phyloP scores from a whole-genome alignment of 2,113 vertebrate species.

The Protobothrops flavoviridis region DNA sequence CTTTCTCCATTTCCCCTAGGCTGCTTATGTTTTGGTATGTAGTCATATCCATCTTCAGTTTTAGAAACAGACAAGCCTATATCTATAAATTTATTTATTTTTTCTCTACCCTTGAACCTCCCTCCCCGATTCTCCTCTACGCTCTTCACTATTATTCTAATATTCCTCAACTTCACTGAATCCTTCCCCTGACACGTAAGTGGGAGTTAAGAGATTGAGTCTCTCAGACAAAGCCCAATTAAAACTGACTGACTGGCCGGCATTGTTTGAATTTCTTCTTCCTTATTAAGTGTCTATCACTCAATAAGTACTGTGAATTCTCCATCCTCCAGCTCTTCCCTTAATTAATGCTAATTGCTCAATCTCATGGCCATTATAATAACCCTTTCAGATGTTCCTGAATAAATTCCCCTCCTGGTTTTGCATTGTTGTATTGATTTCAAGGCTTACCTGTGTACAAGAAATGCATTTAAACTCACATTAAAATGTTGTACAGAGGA shows the following conservation, averaged over 20 bases:
- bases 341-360: not conserved
- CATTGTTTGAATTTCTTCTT: not conserved
- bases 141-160: not conserved
- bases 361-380: not conserved
- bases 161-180: not conserved
- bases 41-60: not conserved
- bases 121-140: not conserved
- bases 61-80: not conserved
- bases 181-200: not conserved
- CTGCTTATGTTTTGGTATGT: not conserved
- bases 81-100: not conserved
- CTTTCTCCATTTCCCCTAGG: not conserved
- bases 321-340: not conserved
- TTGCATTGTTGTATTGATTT: not conserved
- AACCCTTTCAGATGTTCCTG: not conserved
- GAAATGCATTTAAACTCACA: not conserved
- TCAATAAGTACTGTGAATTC: not conserved
- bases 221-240: not conserved
- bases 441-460: not conserved
- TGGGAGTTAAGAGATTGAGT: not conserved
- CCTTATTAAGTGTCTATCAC: not conserved
- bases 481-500: not conserved
- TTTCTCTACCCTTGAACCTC: too few relatives aligned
- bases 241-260: not conserved
- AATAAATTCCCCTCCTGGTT: not conserved